Conservation (phyloP, 2,797 vertebrate species). For the Onychomys leucogaster region DNA sequence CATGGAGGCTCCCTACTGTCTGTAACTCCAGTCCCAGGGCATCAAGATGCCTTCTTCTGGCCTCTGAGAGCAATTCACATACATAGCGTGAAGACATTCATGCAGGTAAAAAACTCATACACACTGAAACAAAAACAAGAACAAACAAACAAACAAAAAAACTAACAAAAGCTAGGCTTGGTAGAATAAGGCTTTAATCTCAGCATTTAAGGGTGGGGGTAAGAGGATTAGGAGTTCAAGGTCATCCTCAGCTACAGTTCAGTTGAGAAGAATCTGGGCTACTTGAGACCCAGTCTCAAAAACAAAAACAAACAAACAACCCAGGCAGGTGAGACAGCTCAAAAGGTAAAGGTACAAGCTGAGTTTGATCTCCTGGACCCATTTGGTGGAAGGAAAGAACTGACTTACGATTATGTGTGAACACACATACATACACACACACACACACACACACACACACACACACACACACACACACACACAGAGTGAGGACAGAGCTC, state of each 20-base stretch:
- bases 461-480: background rate
- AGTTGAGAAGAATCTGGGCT: background rate
- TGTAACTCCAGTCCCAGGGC: background rate
- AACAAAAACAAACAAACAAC: background rate
- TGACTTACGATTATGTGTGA: background rate
- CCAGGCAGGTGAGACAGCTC: background rate
- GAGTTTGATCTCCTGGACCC: background rate
- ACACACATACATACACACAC: background rate
- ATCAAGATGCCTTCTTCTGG: background rate
- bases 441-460: background rate
- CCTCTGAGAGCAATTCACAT: background rate
- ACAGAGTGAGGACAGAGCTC: background rate
- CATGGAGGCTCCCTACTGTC: background rate
- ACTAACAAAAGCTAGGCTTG: background rate
- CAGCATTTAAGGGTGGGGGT: background rate
- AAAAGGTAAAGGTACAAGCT: background rate
- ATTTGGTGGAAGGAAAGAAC: background rate
- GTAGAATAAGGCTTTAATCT: background rate
- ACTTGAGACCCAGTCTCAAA: background rate
- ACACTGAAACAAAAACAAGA: background rate
- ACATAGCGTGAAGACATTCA: background rate
- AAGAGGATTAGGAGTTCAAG: background rate
- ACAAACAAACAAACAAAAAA: background rate
- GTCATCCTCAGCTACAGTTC: background rate
- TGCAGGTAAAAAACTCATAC: background rate